Evolutionary conservation across 1,140 invertebrate species (phyloP), one percentile per base, ranked within the genome.

Genomic region (Drosophila teissieri): DNA sequence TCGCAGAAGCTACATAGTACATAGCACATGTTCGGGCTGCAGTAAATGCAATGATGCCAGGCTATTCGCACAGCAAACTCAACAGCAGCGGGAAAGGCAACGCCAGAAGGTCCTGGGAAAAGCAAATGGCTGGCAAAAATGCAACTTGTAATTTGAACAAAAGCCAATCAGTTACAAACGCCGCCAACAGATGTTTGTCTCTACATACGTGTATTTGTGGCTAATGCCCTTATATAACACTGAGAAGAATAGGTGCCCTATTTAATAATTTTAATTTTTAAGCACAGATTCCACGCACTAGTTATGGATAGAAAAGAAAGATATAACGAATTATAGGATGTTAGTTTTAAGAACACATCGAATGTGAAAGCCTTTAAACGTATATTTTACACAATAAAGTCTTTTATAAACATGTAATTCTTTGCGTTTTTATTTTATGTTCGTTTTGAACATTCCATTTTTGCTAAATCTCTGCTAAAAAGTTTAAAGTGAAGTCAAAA

Each of bases 81-180:
- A 36, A 31, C 7, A 34, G 27, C 17, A 31, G 36, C 14, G 31
- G 31, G 31, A 67, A 27, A 31, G 36, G 36, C 40, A 80, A 27
- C 15, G 48, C 45, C 36, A 48, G 65, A 44, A 82, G 51, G 49
- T 48, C 73, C 55, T 68, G 62, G 56, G 40, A 39, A 22, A 3
- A 69, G 53, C 51, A 51, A 73, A 49, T 31, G 63, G 44, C 49
- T 40, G 63, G 73, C 40, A 82, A 78, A 68, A 88, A 76, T 79
- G 57, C 76, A 79, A 73, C 74, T 76, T 79, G 70, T 79, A 79
- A 79, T 56, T 74, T 56, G 58, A 72, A 88, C 78, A 82, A 82
- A 78, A 75, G 67, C 53, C 68, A 81, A 81, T 60, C 74, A 72
- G 51, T 37, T 67, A 61, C 78, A 76, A 69, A 77, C 44, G 78